Conservation (phyloP, 1,140 invertebrate genomes). For the Ips typographus region DNA sequence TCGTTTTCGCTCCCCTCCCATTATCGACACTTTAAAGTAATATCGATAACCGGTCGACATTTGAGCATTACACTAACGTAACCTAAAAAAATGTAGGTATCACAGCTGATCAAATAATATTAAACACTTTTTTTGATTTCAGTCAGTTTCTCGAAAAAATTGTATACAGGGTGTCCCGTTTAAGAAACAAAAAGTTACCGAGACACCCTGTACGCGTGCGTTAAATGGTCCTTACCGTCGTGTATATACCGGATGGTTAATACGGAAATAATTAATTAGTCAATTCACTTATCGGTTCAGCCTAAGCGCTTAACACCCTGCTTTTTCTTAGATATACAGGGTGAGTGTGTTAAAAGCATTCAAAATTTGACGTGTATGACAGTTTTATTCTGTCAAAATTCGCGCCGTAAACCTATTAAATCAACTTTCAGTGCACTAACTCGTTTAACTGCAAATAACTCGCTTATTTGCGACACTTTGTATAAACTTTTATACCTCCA, state of each 20-base stretch:
- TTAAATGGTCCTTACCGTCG: slow-evolving; percentile 42
- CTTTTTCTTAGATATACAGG: not conserved
- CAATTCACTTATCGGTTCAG: slow-evolving; percentile 2
- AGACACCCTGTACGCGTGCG: not conserved
- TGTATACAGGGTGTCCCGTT: not conserved
- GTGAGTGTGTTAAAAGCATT: too few relatives aligned
- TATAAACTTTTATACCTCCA: too few relatives aligned
- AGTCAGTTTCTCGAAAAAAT: too few relatives aligned
- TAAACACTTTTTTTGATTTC: slow-evolving; percentile 12
- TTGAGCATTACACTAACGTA: slow-evolving; percentile 42
- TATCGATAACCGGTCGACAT: slow-evolving; percentile 29
- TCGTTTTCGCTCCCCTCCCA: not conserved
- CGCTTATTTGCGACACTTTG: too few relatives aligned
- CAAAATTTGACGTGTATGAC: too few relatives aligned
- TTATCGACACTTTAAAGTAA: slow-evolving; percentile 20
- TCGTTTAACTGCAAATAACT: too few relatives aligned
- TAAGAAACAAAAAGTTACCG: not conserved
- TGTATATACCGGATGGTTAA: slow-evolving; percentile 23
- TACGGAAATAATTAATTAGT: slow-evolving; percentile 23
- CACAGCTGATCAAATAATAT: slow-evolving; percentile 45
- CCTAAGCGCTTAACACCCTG: not conserved
- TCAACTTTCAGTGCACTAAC: too few relatives aligned
- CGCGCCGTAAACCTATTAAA: too few relatives aligned
- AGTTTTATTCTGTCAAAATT: too few relatives aligned
- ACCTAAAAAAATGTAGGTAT: slow-evolving; percentile 41